These are phyloP conservation scores for human DNA, from an alignment of 2,113 vertebrate species.

Conservation along the genomic window DNA sequence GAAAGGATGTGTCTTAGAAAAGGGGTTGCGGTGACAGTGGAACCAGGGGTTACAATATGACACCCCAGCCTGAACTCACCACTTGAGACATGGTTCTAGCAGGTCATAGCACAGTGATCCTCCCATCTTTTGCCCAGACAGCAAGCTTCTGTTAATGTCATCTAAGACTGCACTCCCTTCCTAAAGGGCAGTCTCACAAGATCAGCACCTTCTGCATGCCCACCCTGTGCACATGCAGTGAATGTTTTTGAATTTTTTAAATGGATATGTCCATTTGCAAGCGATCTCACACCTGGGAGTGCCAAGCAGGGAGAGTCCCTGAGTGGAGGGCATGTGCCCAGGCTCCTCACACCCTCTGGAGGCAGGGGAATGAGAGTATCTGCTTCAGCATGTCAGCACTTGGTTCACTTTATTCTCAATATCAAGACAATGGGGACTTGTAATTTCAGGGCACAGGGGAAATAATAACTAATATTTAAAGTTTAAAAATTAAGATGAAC, in stretches of 20 bases:
- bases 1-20: neutral
- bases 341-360: neutral
- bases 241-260: neutral
- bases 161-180: neutral
- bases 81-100: neutral
- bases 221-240: neutral
- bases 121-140: neutral
- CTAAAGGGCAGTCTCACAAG: neutral
- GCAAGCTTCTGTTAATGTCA: neutral
- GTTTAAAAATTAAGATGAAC: conserved; percentile 71
- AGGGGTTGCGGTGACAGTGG: neutral
- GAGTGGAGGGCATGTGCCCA: accelerated
- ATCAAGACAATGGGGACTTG: neutral
- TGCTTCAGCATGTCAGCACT: accelerated
- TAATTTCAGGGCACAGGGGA: neutral
- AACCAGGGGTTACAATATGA: neutral
- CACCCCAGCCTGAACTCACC: neutral
- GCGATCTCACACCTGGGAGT: neutral
- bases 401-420: neutral
- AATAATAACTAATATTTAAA: conserved; percentile 60
- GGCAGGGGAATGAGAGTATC: too few relatives aligned
- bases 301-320: neutral
- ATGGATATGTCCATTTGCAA: neutral
- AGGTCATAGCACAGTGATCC: neutral
- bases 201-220: too few relatives aligned